Conservation (phyloP, 1,140 invertebrate genomes). For the Stratiolaelaps scimitus region DNA sequence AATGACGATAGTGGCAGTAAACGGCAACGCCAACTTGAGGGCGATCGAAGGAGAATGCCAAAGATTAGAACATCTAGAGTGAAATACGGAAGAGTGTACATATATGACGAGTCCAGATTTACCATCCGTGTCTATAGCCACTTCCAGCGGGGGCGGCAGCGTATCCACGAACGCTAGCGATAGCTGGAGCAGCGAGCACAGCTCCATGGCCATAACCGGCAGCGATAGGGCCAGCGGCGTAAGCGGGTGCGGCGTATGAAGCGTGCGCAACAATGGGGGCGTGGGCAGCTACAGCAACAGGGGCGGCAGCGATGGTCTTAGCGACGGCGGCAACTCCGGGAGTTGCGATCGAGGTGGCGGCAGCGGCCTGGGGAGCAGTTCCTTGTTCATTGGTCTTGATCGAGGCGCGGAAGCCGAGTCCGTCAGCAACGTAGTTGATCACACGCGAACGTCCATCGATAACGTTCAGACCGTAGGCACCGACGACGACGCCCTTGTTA, state of each 20-base stretch:
- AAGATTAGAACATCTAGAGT: no score
- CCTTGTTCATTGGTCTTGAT: conserved; percentile 36
- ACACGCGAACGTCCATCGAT: conserved; percentile 36
- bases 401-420: conserved; percentile 36
- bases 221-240: not conserved
- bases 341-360: conserved; percentile 20
- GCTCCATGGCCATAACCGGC: not conserved
- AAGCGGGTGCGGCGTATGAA: not conserved
- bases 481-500: conserved; percentile 34
- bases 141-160: not conserved
- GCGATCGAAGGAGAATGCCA: no score
- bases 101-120: no score
- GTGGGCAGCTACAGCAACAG: not conserved
- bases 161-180: not conserved
- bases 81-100: no score
- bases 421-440: conserved; percentile 39
- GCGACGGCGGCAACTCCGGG: conserved; percentile 2
- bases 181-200: not conserved
- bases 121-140: no score
- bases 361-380: conserved; percentile 32
- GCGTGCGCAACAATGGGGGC: conserved; percentile 7
- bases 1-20: no score
- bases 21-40: no score
- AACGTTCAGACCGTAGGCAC: conserved; percentile 36
- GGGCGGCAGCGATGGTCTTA: no score